Evolutionary conservation across 2,113 vertebrate species (phyloP), one percentile per base, ranked within the genome.

Genomic region (Lamprotornis superbus): DNA sequence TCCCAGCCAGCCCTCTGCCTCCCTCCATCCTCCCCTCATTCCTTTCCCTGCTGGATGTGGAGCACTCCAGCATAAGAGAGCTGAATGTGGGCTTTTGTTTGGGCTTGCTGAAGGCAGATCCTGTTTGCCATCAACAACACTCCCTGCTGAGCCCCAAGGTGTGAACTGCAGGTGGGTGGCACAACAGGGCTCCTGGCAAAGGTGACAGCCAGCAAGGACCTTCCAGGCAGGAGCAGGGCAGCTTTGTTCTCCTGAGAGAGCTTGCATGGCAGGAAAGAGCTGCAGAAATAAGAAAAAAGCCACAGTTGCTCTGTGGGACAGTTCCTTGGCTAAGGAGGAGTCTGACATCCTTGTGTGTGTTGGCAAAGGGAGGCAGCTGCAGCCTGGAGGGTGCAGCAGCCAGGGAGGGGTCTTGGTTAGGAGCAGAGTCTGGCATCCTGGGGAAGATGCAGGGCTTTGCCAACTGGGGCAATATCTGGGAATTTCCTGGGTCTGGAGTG

Each of bases 311-410:
- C 12, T 17, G 14, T 0, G 1, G 28, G 39, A 37, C 37, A 18
- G 12, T 24, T 57, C 33, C 60, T 40, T 37, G 42, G 56, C 33
- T 31, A 12, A 75, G 0, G 2, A 63, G 57, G 33, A 33, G 44
- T 18, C 30, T 0, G 1, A 23, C n/a, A 23, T 33, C 30, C 52
- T 19, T 3, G 19, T 1, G 4, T 16, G 20, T 17, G 33, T 7
- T 67, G 67, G 71, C 44, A 64, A 35, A 49, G 39, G 40, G 80
- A 82, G 33, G 31, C 49, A 63, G 59, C 53, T 71, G 73, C 53
- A 90, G 74, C 57, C 69, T 27, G 30, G 33, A 81, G 37, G 67
- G 37, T 10, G 10, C 53, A 63, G 53, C 37, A 68, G 55, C 28
- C 63, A 79, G 68, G 25, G 61, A 89, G 25, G 19, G 14, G n/a